Evolutionary conservation across 2,797 vertebrate species (phyloP), one percentile per base, ranked within the genome.

Genomic region (Squalus acanthias): DNA sequence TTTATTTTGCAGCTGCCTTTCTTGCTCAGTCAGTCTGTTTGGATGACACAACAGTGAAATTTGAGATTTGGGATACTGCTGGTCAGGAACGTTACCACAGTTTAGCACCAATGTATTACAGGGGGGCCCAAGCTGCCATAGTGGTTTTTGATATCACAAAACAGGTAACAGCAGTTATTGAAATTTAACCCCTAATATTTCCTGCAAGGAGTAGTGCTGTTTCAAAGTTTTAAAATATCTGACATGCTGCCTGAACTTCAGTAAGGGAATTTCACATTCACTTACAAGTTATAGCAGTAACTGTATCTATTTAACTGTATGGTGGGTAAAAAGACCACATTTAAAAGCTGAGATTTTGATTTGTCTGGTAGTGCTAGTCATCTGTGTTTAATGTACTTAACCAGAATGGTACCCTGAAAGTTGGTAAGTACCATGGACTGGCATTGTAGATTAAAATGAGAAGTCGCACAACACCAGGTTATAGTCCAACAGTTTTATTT

Each of bases 1-100:
- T 89, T 53, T 95, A 76, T 63, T 63, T 93, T 63, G 63, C 97
- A 98, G 98, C 98, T 97, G 98, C 98, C 0, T 98, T 98, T 97
- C 97, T 98, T 97, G 98, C 98, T 63, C 98, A 98, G 98, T 98
- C 98, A 0, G 98, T 98, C 97, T 98, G 98, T 97, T 96, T 98
- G 70, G 98, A 98, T 6, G 98, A 98, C 96, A 98, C 98, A 96
- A 98, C 98, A 0, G 98, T 98, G 96, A 98, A 98, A 98, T 98
- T 98, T 97, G 98, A 98, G 97, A 98, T 98, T 97, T 98, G 98
- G 98, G 98, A 98, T 97, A 98, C 98, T 0, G 98, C 98, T 0
- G 98, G 98, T 96, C 98, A 98, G 96, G 98, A 98, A 97, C 98
- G 98, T 50, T 98, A 98, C 97, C 98, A 98, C 97, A 98, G 98